Percentiles rank a stretch among this genome's conserved stretches.
These are phyloP conservation scores for Shinisaurus crocodilurus DNA, from an alignment of 2,113 vertebrate genomes.

Conservation along the genomic window DNA sequence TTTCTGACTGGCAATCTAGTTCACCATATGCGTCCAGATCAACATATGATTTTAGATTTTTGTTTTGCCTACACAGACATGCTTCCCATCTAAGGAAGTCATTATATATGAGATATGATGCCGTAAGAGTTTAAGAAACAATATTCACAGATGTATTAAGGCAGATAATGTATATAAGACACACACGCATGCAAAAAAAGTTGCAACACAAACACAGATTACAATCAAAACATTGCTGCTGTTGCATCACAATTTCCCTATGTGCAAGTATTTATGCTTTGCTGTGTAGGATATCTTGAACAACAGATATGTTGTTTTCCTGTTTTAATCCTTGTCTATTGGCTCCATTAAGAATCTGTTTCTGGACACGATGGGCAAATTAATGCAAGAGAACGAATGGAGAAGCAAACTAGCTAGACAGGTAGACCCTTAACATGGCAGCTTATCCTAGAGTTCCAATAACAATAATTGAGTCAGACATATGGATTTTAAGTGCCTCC, in stretches of 20 bases:
- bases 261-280: constrained; percentile 18
- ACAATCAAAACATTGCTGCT: not conserved
- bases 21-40: not conserved
- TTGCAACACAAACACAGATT: not conserved
- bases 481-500: constrained; percentile 70
- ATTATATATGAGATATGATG: not conserved
- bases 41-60: not conserved
- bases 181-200: not conserved
- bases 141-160: not conserved
- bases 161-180: not conserved
- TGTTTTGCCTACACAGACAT: not conserved
- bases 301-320: constrained; percentile 21
- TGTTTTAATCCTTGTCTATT: constrained; percentile 54
- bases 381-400: constrained; percentile 67
- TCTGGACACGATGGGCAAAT: constrained; percentile 66
- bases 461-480: constrained; percentile 76
- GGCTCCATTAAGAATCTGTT: constrained; percentile 62
- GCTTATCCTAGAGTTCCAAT: constrained; percentile 42
- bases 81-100: not conserved
- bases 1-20: not conserved
- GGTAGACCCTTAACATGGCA: constrained; percentile 68
- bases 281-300: constrained; percentile 17
- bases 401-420: constrained; percentile 72
- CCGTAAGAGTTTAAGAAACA: not conserved
- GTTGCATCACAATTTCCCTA: not conserved